phyloP scores from a whole-genome alignment of 2,113 vertebrate genomes.

The Promerops cafer region DNA sequence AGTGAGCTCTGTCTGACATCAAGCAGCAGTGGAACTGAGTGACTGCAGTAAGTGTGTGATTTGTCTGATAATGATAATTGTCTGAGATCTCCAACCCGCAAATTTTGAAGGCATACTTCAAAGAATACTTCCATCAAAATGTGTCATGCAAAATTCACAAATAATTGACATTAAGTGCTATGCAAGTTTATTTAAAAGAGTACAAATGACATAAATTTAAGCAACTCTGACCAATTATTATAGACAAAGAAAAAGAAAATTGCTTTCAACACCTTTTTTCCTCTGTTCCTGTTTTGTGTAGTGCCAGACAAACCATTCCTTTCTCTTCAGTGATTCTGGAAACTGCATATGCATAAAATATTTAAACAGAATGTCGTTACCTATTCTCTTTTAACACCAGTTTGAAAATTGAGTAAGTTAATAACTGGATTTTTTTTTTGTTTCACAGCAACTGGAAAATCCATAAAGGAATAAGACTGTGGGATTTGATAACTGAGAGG shows the following conservation, averaged over 20 bases:
- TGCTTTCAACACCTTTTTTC: not conserved
- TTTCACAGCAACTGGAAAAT: not conserved
- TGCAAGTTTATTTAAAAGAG: not conserved
- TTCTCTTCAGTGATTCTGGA: not conserved
- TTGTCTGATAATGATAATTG: not conserved
- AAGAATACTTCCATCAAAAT: not conserved
- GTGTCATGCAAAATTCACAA: not conserved
- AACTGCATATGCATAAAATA: not conserved
- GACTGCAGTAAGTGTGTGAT: not conserved
- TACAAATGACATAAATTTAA: not conserved
- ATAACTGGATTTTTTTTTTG: not conserved
- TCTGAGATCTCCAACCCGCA: rapidly evolving
- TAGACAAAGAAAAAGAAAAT: not conserved
- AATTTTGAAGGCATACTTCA: not conserved
- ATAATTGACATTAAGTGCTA: not conserved
- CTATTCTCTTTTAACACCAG: not conserved
- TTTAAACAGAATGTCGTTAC: not conserved
- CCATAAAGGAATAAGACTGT: not conserved
- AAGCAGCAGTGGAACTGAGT: not conserved
- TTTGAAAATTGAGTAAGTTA: not conserved
- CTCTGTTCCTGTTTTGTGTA: not conserved
- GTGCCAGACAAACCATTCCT: not conserved
- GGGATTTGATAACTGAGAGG: not conserved
- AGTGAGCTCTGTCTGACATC: not conserved
- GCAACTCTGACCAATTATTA: not conserved